phyloP scores from a whole-genome alignment of 2,797 vertebrate species.

The Meriones psammophilus region DNA sequence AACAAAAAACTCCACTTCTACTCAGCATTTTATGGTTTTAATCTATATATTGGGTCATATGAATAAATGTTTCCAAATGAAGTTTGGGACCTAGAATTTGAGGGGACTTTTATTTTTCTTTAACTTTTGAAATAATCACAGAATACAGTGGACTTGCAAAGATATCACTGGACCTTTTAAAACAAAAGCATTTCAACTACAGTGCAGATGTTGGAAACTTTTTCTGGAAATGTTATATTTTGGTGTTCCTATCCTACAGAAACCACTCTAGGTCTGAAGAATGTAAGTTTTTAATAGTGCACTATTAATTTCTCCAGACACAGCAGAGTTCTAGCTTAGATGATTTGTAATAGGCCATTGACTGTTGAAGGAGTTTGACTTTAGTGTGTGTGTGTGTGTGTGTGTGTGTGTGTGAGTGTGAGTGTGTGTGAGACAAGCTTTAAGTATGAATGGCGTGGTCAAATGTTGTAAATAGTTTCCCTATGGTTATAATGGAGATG shows the following conservation, averaged over 20 bases:
- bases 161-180: not conserved
- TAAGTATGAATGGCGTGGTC: conserved; percentile 1
- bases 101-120: not conserved
- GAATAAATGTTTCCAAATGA: not conserved
- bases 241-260: not conserved
- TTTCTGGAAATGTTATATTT: not conserved
- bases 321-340: not conserved
- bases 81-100: not conserved
- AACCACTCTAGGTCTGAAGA: not conserved
- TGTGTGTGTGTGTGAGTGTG: too few species aligned
- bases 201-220: not conserved
- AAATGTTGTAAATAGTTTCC: not conserved
- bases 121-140: not conserved
- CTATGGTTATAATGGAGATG: not conserved
- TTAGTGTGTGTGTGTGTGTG: not conserved
- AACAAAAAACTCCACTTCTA: not conserved
- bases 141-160: not conserved
- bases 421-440: not conserved
- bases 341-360: not conserved
- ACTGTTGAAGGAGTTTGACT: not conserved
- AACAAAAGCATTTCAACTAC: not conserved
- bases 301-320: not conserved
- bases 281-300: not conserved
- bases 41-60: not conserved
- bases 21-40: not conserved